Evolutionary conservation across 30 jellyfish, hydroid and myxozoan genomes (phyloP).

Genomic region (Hydractinia symbiolongicarpus): DNA sequence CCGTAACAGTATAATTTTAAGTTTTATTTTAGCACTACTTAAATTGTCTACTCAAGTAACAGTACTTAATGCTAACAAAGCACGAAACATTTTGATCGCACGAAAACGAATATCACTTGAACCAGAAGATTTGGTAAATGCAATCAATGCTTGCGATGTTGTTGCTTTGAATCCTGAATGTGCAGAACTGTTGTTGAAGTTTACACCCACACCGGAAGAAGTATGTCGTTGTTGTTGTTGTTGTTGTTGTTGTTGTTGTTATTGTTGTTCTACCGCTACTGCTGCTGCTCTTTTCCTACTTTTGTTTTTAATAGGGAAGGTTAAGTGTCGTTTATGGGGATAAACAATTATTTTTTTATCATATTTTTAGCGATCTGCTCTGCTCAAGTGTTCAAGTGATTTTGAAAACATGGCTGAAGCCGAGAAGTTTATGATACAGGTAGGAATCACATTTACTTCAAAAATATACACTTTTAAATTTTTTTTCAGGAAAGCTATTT

Average conservation of each 20-base stretch:
- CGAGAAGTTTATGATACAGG: constrained; percentile 75
- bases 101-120: constrained; percentile 53
- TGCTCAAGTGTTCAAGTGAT: constrained; percentile 58
- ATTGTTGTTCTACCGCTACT: neutral
- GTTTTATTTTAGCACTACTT: constrained; percentile 36
- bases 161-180: constrained; percentile 74
- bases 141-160: constrained; percentile 55
- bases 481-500: no score
- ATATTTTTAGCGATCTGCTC: constrained; percentile 41
- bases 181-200: constrained; percentile 79
- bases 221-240: constrained; percentile 20
- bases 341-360: neutral
- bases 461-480: no score
- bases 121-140: constrained; percentile 41
- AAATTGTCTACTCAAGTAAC: constrained; percentile 56
- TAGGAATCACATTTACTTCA: neutral
- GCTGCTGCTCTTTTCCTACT: no score
- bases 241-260: neutral
- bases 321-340: no score
- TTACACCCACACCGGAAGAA: constrained; percentile 89
- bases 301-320: no score
- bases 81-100: constrained; percentile 73
- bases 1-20: neutral
- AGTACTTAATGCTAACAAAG: constrained; percentile 61
- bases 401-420: constrained; percentile 80